A percentile compares a stretch with the other conserved stretches of the same genome.
These are phyloP conservation scores for Drosophila ustulata DNA, from an alignment of 2,888 invertebrate species.

Conservation along the genomic window DNA sequence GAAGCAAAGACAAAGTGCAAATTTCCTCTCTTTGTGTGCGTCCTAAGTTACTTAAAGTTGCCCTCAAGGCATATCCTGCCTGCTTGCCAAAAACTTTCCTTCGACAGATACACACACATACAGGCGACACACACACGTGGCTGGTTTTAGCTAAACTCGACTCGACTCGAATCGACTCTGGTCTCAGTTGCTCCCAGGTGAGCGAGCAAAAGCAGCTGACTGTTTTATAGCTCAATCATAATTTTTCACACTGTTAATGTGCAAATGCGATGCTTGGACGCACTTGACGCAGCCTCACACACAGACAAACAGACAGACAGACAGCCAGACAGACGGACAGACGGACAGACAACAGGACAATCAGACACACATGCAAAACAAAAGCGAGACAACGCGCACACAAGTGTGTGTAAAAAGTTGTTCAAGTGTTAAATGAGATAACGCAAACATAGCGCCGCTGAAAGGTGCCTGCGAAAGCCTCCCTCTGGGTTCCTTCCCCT, in stretches of 20 bases:
- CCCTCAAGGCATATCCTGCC: slow-evolving; percentile 39
- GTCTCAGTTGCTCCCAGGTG: slow-evolving; percentile 33
- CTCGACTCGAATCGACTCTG: slow-evolving; percentile 26
- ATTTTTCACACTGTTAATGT: slow-evolving; percentile 82
- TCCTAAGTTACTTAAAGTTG: slow-evolving; percentile 56
- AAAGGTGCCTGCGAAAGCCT: slow-evolving; percentile 21
- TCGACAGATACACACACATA: slow-evolving; percentile 12
- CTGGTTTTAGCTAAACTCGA: slow-evolving; percentile 37
- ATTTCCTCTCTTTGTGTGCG: slow-evolving; percentile 56
- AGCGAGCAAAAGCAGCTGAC: slow-evolving; percentile 66
- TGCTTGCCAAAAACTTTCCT: slow-evolving; percentile 44
- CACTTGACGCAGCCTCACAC: slow-evolving; percentile 30
- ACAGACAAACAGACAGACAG: slow-evolving; percentile 15
- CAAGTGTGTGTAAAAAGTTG: slow-evolving; percentile 61
- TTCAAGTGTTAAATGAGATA: slow-evolving; percentile 80
- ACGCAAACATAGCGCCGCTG: slow-evolving; percentile 62
- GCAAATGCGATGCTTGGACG: slow-evolving; percentile 67
- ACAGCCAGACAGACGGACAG: slow-evolving; percentile 16
- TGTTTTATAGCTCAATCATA: slow-evolving; percentile 82
- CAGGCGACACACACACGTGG: neutral
- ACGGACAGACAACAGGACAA: neutral
- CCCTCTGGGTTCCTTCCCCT: neutral
- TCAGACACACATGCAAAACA: slow-evolving; percentile 32
- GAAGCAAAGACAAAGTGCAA: slow-evolving; percentile 73
- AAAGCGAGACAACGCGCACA: slow-evolving; percentile 25